Evolutionary conservation across 2,113 vertebrate genomes (phyloP).

Genomic region (Hemibagrus wyckioides): DNA sequence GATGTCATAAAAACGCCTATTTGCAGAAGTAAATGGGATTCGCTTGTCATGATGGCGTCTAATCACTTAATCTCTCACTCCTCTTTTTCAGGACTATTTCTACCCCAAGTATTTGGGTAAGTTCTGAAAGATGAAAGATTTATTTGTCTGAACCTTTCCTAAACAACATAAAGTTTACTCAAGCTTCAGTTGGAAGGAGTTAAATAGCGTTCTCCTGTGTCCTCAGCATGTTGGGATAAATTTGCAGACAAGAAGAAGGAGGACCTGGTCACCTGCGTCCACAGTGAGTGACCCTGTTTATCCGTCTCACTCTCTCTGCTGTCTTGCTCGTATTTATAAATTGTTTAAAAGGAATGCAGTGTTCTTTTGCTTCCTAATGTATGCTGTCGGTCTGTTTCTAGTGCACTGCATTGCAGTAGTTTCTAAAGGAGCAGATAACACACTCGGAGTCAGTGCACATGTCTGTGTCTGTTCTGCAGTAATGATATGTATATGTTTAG

Average conservation of each 20-base stretch:
- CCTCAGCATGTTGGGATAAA: slow-evolving; percentile 79
- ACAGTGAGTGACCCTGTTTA: slow-evolving; percentile 80
- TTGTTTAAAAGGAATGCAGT: slow-evolving; percentile 12
- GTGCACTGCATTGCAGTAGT: slow-evolving; percentile 36
- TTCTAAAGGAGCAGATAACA: neutral
- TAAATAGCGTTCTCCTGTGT: slow-evolving; percentile 26
- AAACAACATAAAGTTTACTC: neutral
- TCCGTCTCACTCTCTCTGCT: neutral
- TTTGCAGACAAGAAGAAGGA: slow-evolving; percentile 80
- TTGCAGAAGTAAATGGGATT: neutral
- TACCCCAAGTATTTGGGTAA: slow-evolving; percentile 93
- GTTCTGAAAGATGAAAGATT: slow-evolving; percentile 56
- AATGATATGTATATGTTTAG: neutral
- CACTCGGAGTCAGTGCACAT: neutral
- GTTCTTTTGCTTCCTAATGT: neutral
- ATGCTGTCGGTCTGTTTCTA: neutral
- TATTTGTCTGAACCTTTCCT: neutral
- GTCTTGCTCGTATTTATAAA: slow-evolving; percentile 6
- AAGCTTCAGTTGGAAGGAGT: neutral
- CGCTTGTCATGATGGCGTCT: neutral
- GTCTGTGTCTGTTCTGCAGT: neutral
- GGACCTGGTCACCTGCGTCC: slow-evolving; percentile 86
- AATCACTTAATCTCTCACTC: neutral
- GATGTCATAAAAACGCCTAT: rapidly evolving
- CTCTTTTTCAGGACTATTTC: slow-evolving; percentile 86